Percentiles rank a stretch among this genome's conserved stretches.
Conservation (phyloP, 1,140 invertebrate species). For the Diploscapter pachys region DNA sequence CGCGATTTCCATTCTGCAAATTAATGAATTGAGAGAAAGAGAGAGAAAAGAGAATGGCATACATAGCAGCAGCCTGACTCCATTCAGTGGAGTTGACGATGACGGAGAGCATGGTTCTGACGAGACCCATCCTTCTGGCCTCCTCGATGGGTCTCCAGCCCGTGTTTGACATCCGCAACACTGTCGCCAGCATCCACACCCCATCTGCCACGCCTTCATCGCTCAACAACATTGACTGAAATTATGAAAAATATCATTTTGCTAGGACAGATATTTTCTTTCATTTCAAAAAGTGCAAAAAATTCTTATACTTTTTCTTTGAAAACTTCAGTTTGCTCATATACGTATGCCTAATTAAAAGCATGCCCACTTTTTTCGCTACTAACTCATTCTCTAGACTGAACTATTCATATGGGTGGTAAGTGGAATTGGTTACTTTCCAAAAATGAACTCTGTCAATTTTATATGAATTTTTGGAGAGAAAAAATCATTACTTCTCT, state of each 20-base stretch:
- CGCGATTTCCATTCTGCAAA: slow-evolving; percentile 11
- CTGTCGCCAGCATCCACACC: slow-evolving; percentile 4
- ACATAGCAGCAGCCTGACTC: slow-evolving; percentile 5
- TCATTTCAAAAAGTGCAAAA: not conserved
- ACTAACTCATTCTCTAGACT: too few relatives aligned
- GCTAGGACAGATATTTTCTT: not conserved
- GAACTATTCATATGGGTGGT: too few relatives aligned
- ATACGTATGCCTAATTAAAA: not conserved
- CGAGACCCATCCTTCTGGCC: slow-evolving; percentile 1
- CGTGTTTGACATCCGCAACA: not conserved
- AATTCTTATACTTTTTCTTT: slow-evolving; percentile 4
- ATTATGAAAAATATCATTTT: not conserved
- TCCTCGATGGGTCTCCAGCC: slow-evolving; percentile 11
- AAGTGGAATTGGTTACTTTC: too few relatives aligned
- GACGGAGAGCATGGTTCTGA: slow-evolving; percentile 7
- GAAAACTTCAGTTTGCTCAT: not conserved
- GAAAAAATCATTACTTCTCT: not conserved
- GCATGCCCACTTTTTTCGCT: not conserved
- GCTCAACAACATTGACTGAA: slow-evolving; percentile 10
- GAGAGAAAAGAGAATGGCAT: not conserved
- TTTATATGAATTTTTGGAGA: too few relatives aligned
- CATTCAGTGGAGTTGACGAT: slow-evolving; percentile 1
- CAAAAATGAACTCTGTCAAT: too few relatives aligned
- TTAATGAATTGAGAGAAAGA: not conserved
- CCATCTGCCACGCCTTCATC: not conserved